phyloP scores from a whole-genome alignment of 2,797 vertebrate genomes.

The Telmatherina bonti region DNA sequence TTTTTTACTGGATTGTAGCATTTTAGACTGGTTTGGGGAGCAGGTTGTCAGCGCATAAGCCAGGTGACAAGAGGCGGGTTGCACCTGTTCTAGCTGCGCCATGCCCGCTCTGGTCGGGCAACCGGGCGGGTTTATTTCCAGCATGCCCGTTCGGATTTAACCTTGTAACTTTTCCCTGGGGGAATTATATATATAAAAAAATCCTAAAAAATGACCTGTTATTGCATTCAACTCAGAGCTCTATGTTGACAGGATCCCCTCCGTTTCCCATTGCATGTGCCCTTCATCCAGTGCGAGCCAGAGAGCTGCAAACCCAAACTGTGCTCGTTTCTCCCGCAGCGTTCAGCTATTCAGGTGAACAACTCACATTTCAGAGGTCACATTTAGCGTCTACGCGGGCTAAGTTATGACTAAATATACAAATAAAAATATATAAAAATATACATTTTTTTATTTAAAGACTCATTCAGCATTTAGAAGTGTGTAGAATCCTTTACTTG shows the following conservation, averaged over 20 bases:
- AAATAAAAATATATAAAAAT: background rate
- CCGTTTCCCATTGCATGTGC: slow-evolving; percentile 29
- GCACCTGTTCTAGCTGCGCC: slow-evolving; percentile 84
- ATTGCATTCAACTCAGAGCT: slow-evolving; percentile 32
- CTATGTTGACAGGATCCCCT: slow-evolving; percentile 23
- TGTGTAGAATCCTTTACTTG: slow-evolving; percentile 7
- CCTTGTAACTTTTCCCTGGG: background rate
- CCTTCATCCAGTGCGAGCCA: slow-evolving; percentile 44
- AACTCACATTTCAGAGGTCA: slow-evolving; percentile 27
- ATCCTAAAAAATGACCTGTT: slow-evolving; percentile 4
- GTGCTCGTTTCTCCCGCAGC: slow-evolving; percentile 23
- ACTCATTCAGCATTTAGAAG: slow-evolving; percentile 23
- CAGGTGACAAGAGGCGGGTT: slow-evolving; percentile 77
- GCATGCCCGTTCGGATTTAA: slow-evolving; percentile 35
- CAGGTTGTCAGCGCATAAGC: slow-evolving; percentile 63
- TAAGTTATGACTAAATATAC: slow-evolving; percentile 1
- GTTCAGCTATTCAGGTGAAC: slow-evolving; percentile 52
- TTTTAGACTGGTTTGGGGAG: slow-evolving; percentile 32
- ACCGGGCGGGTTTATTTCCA: slow-evolving; percentile 37
- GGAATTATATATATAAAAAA: slow-evolving; percentile 7
- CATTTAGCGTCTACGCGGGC: slow-evolving; percentile 34
- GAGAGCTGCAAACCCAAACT: slow-evolving; percentile 22
- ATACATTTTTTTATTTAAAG: too few relatives aligned
- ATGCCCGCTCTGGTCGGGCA: slow-evolving; percentile 66
- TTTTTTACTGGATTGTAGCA: slow-evolving; percentile 19